Evolutionary conservation across 2,888 invertebrate genomes (phyloP).

Genomic region (Amitus sp.): DNA sequence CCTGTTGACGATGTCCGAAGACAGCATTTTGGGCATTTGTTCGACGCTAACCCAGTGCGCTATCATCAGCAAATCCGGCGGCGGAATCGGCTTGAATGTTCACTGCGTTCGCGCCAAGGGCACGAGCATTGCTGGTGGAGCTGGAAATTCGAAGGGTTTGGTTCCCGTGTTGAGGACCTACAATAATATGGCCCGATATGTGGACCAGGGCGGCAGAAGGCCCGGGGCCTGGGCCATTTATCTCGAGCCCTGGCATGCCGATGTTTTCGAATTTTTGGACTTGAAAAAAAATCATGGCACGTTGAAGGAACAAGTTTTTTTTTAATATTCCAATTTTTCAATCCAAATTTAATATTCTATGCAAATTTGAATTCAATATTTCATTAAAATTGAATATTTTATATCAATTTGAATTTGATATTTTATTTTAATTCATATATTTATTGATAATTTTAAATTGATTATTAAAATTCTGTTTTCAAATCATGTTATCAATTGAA

Average conservation of each 20-base stretch:
- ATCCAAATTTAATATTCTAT: too few relatives aligned
- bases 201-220: conserved; percentile 97
- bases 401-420: too few relatives aligned
- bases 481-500: too few relatives aligned
- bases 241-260: conserved; percentile 99
- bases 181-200: conserved; percentile 95
- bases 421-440: too few relatives aligned
- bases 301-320: too few relatives aligned
- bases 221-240: conserved; percentile 99
- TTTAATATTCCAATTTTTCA: neutral
- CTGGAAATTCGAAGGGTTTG: conserved; percentile 93
- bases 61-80: conserved; percentile 95
- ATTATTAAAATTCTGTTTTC: too few relatives aligned
- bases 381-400: too few relatives aligned
- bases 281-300: conserved; percentile 89
- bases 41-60: conserved; percentile 93
- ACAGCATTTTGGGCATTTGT: conserved; percentile 96
- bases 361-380: too few relatives aligned
- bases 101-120: conserved; percentile 95
- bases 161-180: conserved; percentile 96
- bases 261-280: conserved; percentile 94
- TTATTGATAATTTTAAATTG: too few relatives aligned
- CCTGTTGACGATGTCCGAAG: conserved; percentile 91
- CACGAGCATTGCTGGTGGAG: conserved; percentile 91
- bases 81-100: conserved; percentile 96